Conservation (phyloP, 2,888 invertebrate genomes). For the Agrochola litura region DNA sequence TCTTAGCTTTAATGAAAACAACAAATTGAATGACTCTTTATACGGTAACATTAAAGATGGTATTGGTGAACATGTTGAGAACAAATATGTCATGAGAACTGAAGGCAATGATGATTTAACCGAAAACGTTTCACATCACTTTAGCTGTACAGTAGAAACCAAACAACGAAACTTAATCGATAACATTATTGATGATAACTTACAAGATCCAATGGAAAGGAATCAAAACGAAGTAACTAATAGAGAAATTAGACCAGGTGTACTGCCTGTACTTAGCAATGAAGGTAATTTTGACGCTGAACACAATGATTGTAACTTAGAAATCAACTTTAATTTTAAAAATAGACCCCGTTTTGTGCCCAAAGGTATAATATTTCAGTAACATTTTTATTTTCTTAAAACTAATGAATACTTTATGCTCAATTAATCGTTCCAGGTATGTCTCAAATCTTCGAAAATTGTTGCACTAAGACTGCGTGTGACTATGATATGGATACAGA, state of each 20-base stretch:
- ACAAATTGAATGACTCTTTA: slow-evolving; percentile 45
- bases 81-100: background rate
- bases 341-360: slow-evolving; percentile 89
- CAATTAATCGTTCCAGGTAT: slow-evolving; percentile 75
- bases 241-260: background rate
- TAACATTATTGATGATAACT: background rate
- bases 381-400: background rate
- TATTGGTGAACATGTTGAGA: slow-evolving; percentile 2
- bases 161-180: background rate
- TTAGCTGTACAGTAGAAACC: slow-evolving; percentile 41
- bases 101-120: background rate
- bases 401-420: background rate
- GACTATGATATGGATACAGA: slow-evolving; percentile 72
- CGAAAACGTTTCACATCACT: slow-evolving; percentile 68
- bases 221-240: background rate
- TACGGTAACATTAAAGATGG: slow-evolving; percentile 3
- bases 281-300: background rate
- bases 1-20: slow-evolving; percentile 41
- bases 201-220: background rate
- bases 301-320: slow-evolving; percentile 26
- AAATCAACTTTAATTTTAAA: slow-evolving; percentile 78
- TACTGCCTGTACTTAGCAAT: background rate
- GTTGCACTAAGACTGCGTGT: slow-evolving; percentile 69
- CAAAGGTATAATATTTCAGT: slow-evolving; percentile 84
- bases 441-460: slow-evolving; percentile 89